phyloP scores from a whole-genome alignment of 2,113 vertebrate genomes.

The Gnathonemus echidnorhynchus region DNA sequence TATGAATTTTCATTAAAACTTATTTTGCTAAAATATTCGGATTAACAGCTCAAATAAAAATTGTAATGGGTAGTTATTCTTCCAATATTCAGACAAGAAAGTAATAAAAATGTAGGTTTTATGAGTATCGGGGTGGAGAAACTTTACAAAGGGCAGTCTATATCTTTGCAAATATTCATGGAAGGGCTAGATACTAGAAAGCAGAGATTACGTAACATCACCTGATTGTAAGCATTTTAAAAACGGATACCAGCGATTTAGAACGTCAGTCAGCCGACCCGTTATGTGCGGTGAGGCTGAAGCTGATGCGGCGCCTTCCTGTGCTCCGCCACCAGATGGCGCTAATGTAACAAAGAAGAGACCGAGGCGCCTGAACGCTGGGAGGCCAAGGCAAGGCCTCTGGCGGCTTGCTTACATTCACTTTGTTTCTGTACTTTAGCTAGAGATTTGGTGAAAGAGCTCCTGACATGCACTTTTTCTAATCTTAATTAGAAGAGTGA shows the following conservation, averaged over 20 bases:
- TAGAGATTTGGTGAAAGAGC: neutral
- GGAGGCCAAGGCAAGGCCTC: neutral
- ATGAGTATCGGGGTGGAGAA: neutral
- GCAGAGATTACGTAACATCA: neutral
- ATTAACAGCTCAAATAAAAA: neutral
- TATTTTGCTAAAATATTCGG: neutral
- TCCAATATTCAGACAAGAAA: neutral
- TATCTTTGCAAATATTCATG: neutral
- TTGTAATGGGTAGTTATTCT: neutral
- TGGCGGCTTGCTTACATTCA: neutral
- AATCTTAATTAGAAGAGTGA: neutral
- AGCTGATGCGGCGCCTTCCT: neutral
- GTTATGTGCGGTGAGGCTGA: neutral
- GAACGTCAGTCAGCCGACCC: neutral
- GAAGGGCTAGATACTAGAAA: neutral
- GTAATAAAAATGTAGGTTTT: neutral
- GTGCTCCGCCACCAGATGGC: conserved; percentile 62
- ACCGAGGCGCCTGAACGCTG: neutral
- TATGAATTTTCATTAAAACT: neutral
- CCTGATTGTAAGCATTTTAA: neutral
- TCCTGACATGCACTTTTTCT: neutral
- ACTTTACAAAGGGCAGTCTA: neutral
- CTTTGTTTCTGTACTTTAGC: neutral
- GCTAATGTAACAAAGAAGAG: conserved; percentile 60
- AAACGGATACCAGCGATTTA: neutral